Conservation (phyloP, 1,140 invertebrate genomes). For the Pseudachorutes palmiensis region DNA sequence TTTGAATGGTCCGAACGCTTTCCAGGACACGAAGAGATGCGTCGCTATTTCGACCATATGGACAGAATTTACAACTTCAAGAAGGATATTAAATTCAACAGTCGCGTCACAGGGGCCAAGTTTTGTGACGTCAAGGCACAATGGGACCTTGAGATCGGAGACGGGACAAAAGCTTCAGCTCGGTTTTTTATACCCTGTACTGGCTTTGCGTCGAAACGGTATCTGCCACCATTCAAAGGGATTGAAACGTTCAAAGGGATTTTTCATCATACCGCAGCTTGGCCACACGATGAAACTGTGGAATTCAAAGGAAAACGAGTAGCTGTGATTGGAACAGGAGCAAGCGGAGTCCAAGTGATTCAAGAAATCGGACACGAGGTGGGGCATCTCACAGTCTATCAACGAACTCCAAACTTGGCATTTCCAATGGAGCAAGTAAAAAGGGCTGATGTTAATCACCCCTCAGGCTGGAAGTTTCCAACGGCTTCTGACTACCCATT, state of each 20-base stretch:
- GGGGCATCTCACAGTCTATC: slow-evolving; percentile 14
- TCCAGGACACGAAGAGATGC: background rate
- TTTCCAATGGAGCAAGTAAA: slow-evolving; percentile 4
- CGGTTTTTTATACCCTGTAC: background rate
- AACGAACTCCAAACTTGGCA: slow-evolving; percentile 15
- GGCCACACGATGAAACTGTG: slow-evolving; percentile 4
- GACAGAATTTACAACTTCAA: background rate
- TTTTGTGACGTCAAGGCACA: background rate
- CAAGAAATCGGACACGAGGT: slow-evolving; percentile 6
- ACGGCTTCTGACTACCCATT: background rate
- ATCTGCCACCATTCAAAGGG: background rate
- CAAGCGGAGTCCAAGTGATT: slow-evolving; percentile 15
- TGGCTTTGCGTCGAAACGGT: background rate
- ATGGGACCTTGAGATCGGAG: background rate
- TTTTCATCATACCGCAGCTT: background rate
- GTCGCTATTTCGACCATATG: background rate
- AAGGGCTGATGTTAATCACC: background rate
- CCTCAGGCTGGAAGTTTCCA: background rate
- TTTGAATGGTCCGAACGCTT: background rate
- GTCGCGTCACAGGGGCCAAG: background rate
- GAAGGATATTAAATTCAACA: background rate
- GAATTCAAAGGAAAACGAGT: slow-evolving; percentile 17
- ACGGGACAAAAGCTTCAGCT: background rate
- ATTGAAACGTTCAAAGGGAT: slow-evolving; percentile 17
- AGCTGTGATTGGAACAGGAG: slow-evolving; percentile 19